phyloP scores from a whole-genome alignment of 2,113 vertebrate genomes.

The Spermophilus dauricus region DNA sequence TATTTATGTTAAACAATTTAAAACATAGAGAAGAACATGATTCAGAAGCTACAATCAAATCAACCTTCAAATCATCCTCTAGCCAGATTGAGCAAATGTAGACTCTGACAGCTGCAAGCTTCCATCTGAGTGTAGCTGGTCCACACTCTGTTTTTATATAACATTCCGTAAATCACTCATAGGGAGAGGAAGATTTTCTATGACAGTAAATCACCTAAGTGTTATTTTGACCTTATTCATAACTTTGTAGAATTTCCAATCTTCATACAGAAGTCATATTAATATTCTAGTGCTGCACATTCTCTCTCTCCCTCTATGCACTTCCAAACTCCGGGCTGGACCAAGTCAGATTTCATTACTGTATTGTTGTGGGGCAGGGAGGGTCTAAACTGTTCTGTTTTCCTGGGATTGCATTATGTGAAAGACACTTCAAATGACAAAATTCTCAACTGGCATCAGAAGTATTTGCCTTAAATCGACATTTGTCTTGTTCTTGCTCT shows the following conservation, averaged over 20 bases:
- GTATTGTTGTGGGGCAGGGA: not conserved
- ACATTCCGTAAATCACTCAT: conserved; percentile 69
- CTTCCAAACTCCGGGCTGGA: conserved; percentile 43
- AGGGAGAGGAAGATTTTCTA: conserved; percentile 56
- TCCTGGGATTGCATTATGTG: not conserved
- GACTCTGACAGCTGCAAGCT: conserved; percentile 40
- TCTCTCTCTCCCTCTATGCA: not conserved
- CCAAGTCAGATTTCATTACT: conserved; percentile 58
- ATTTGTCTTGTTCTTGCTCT: conserved; percentile 28
- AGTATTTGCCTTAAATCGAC: conserved; percentile 24
- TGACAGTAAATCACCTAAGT: conserved; percentile 73
- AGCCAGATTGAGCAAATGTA: conserved; percentile 71
- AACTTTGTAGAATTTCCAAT: conserved; percentile 53
- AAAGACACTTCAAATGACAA: conserved; percentile 10
- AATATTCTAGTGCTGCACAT: conserved; percentile 60
- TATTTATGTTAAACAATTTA: conserved; percentile 82
- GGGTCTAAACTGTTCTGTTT: conserved; percentile 34
- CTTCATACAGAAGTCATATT: conserved; percentile 68
- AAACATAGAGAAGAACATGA: conserved; percentile 78
- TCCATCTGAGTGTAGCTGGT: conserved; percentile 59
- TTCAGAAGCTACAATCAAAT: conserved; percentile 75
- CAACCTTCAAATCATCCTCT: conserved; percentile 80
- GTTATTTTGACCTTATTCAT: conserved; percentile 69
- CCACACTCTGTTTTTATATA: conserved; percentile 45
- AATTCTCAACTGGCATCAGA: conserved; percentile 17